These are phyloP conservation scores for Aproaerema taeniolella DNA, from an alignment of 2,888 invertebrate species.

Conservation along the genomic window DNA sequence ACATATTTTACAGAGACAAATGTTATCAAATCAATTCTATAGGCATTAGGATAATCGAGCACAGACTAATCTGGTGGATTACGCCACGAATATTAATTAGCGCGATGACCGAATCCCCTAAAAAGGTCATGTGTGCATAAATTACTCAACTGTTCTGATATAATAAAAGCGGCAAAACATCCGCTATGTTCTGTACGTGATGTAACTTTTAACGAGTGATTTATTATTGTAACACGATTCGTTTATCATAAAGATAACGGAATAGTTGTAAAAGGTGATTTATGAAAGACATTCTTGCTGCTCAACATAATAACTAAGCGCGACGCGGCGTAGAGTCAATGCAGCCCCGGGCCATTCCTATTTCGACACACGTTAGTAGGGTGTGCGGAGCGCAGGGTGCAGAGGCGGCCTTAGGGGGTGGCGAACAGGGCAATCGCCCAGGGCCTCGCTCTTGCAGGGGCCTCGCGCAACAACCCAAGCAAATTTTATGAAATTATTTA, in stretches of 20 bases:
- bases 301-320: constrained; percentile 22
- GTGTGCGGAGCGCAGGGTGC: constrained; percentile 20
- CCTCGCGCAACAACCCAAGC: no score
- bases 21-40: background rate
- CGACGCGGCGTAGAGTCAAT: constrained; percentile 22
- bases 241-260: background rate
- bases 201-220: no score
- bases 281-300: constrained; percentile 20
- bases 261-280: constrained; percentile 1
- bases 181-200: background rate
- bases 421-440: no score
- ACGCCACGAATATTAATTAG: background rate
- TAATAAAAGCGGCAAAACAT: background rate
- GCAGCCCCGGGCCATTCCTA: constrained; percentile 24
- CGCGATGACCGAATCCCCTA: background rate
- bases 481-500: no score
- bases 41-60: background rate
- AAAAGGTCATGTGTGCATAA: background rate
- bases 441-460: no score
- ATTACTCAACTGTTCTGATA: background rate
- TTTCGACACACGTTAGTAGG: constrained; percentile 23
- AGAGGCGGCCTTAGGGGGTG: no score
- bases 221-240: no score
- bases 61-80: background rate
- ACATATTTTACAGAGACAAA: no score